These are phyloP conservation scores for Leuciscus waleckii DNA, from an alignment of 2,797 vertebrate species.

Conservation along the genomic window DNA sequence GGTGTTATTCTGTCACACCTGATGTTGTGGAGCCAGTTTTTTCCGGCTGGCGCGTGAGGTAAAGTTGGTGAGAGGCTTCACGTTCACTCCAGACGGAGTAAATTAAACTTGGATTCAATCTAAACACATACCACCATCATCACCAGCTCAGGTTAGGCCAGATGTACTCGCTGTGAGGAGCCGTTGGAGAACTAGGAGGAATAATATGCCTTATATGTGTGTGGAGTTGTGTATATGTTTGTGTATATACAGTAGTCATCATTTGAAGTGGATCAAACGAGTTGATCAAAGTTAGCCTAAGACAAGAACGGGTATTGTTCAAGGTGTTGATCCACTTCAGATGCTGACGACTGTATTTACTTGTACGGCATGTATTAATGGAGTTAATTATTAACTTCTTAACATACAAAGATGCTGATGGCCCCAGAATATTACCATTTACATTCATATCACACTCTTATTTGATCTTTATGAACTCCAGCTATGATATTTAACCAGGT, in stretches of 20 bases:
- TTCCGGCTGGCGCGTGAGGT: conserved; percentile 56
- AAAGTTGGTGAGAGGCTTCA: neutral
- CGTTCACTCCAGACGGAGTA: conserved; percentile 8
- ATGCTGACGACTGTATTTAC: too few species aligned
- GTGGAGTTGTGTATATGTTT: neutral
- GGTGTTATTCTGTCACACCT: conserved; percentile 80
- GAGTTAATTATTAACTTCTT: too few species aligned
- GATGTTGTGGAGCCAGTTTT: conserved; percentile 71
- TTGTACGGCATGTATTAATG: too few species aligned
- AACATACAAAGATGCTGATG: too few species aligned
- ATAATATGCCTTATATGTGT: neutral
- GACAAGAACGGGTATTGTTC: too few species aligned
- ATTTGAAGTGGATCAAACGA: too few species aligned
- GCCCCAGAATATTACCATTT: too few species aligned
- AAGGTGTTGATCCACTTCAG: too few species aligned
- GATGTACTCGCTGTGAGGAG: neutral
- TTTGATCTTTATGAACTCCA: too few species aligned
- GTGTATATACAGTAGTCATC: neutral
- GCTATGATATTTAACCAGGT: too few species aligned
- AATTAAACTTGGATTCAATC: conserved; percentile 18
- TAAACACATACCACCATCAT: conserved; percentile 13
- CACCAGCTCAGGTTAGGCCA: neutral
- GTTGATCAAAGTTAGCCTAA: too few species aligned
- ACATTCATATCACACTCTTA: too few species aligned
- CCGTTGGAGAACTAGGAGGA: neutral